These are phyloP conservation scores for Troides oblongomaculatus DNA, from an alignment of 2,888 invertebrate genomes.

Conservation along the genomic window DNA sequence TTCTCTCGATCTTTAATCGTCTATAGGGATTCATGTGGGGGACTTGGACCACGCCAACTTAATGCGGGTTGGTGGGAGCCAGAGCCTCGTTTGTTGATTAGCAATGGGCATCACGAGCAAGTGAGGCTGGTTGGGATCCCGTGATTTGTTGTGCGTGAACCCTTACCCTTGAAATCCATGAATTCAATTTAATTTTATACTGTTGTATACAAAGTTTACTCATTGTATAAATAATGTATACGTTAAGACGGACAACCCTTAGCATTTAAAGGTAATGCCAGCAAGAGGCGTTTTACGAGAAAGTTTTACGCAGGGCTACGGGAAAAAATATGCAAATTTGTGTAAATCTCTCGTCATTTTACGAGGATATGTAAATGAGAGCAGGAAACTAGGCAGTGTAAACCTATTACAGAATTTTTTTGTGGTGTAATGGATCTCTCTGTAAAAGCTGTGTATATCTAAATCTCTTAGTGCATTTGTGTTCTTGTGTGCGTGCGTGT, in stretches of 20 bases:
- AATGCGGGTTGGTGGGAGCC: no score
- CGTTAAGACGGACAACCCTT: slow-evolving; percentile 2
- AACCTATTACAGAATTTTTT: not conserved
- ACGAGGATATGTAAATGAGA: slow-evolving; percentile 13
- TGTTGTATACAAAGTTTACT: not conserved
- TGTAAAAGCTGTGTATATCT: not conserved
- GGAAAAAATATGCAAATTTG: slow-evolving; percentile 25
- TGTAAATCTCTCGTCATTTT: slow-evolving; percentile 23
- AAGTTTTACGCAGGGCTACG: slow-evolving; percentile 21
- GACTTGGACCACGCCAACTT: no score
- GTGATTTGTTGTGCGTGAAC: no score
- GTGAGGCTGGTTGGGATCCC: no score
- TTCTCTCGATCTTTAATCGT: no score
- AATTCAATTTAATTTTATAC: not conserved
- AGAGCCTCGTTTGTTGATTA: no score
- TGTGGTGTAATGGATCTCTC: not conserved
- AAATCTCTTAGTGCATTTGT: no score
- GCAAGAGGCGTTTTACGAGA: slow-evolving; percentile 11
- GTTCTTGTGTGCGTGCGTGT: no score
- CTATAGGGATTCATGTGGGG: no score
- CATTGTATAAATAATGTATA: not conserved
- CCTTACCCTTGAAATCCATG: no score
- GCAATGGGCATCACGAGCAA: no score
- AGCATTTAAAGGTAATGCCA: slow-evolving; percentile 12
- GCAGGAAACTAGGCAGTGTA: slow-evolving; percentile 2